Percentiles rank a stretch among this genome's conserved stretches.
phyloP scores from a whole-genome alignment of 2,888 invertebrate species.

The Atethmia centrago region DNA sequence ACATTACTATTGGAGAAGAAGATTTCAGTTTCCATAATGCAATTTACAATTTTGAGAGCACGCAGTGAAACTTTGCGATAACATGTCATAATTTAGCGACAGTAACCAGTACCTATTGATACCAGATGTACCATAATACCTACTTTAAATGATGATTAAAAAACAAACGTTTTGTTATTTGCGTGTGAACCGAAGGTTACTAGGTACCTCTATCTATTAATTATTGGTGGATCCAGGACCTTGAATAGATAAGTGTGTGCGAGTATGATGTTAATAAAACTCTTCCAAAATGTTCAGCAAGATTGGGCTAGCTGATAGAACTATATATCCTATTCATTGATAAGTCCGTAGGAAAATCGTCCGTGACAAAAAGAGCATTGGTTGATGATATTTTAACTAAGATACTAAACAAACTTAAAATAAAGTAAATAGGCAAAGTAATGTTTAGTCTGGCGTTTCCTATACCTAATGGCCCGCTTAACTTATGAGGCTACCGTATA shows the following conservation, averaged over 20 bases:
- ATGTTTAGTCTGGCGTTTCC: not conserved
- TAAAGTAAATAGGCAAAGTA: not conserved
- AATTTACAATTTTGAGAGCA: conserved; percentile 33
- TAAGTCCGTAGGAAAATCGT: conserved; percentile 11
- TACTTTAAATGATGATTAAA: conserved; percentile 40
- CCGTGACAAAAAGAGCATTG: not conserved
- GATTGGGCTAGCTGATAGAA: conserved; percentile 19
- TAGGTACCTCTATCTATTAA: conserved; percentile 47
- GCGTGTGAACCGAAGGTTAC: conserved; percentile 33
- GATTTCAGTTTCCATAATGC: conserved; percentile 15
- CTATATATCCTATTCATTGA: conserved; percentile 18
- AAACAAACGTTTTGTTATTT: conserved; percentile 46
- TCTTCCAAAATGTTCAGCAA: conserved; percentile 6
- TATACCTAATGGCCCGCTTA: not conserved
- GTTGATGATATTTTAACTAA: not conserved
- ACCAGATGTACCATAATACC: conserved; percentile 48
- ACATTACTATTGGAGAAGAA: conserved; percentile 10
- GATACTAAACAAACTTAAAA: not conserved
- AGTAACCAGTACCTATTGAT: conserved; percentile 22
- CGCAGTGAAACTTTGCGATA: conserved; percentile 16
- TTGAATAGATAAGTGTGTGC: conserved; percentile 46
- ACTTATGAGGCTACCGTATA: not conserved
- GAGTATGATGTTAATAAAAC: conserved; percentile 20
- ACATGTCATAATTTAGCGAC: conserved; percentile 31
- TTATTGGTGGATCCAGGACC: conserved; percentile 46